These are phyloP conservation scores for Ranitomeya imitator DNA, from an alignment of 2,113 vertebrate genomes.

Conservation along the genomic window DNA sequence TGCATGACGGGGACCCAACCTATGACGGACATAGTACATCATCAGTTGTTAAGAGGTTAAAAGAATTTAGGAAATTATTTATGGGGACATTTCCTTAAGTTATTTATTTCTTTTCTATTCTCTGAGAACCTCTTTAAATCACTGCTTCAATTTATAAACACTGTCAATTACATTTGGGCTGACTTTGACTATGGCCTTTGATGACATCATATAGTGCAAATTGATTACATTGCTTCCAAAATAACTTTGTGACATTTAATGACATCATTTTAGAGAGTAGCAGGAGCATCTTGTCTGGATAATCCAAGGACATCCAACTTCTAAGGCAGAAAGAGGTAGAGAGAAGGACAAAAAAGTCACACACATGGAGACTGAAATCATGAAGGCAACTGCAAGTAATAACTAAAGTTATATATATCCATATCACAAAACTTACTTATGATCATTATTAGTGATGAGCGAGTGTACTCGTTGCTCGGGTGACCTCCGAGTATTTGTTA, in stretches of 20 bases:
- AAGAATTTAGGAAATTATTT: too few species aligned
- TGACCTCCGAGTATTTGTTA: too few species aligned
- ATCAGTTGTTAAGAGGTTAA: too few species aligned
- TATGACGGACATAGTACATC: too few species aligned
- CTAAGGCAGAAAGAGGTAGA: background rate
- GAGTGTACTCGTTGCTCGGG: too few species aligned
- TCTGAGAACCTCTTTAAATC: background rate
- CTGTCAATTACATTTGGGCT: background rate
- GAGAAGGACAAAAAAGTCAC: constrained; percentile 9
- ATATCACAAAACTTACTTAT: background rate
- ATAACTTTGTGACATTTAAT: constrained; percentile 9
- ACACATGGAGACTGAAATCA: background rate
- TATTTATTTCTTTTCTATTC: background rate
- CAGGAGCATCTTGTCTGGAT: background rate
- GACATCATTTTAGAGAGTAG: background rate
- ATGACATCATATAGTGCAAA: background rate
- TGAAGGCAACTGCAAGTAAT: background rate
- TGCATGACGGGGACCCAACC: too few species aligned
- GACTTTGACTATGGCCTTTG: background rate
- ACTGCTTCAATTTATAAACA: background rate
- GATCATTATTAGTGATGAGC: too few species aligned
- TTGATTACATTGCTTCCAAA: background rate
- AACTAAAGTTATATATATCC: background rate
- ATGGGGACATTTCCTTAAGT: too few species aligned
- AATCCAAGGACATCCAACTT: background rate